Evolutionary conservation across 2,797 vertebrate genomes (phyloP).

Genomic region (Oreonectes daqikongensis): DNA sequence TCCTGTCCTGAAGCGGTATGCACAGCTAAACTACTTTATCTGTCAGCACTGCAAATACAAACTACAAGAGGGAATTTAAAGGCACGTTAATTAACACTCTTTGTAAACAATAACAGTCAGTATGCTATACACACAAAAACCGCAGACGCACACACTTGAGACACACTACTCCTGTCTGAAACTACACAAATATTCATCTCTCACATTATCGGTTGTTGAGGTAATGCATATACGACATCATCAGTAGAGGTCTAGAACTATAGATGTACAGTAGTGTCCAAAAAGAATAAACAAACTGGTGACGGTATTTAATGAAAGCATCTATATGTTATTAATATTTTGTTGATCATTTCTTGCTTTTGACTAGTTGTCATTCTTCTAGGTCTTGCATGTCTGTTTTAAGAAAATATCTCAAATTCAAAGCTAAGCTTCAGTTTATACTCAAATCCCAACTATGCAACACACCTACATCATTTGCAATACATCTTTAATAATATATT

Average conservation of each 20-base stretch:
- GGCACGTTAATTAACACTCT: constrained; percentile 60
- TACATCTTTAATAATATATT: too few relatives aligned
- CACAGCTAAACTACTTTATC: constrained; percentile 58
- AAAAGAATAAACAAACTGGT: too few relatives aligned
- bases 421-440: too few relatives aligned
- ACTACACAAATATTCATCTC: constrained; percentile 19
- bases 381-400: too few relatives aligned
- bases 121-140: constrained; percentile 34
- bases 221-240: not conserved
- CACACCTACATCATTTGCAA: too few relatives aligned
- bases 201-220: not conserved
- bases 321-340: too few relatives aligned
- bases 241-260: not conserved
- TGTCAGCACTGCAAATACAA: constrained; percentile 61
- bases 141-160: constrained; percentile 25
- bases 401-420: too few relatives aligned
- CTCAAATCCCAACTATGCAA: too few relatives aligned
- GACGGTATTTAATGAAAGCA: too few relatives aligned
- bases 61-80: constrained; percentile 57
- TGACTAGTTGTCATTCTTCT: too few relatives aligned
- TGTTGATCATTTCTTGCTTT: too few relatives aligned
- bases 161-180: constrained; percentile 15
- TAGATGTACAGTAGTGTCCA: not conserved
- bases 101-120: constrained; percentile 56
- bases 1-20: constrained; percentile 56